Conservation (phyloP, 2,113 vertebrate genomes). For the Colistium nudipinnis region DNA sequence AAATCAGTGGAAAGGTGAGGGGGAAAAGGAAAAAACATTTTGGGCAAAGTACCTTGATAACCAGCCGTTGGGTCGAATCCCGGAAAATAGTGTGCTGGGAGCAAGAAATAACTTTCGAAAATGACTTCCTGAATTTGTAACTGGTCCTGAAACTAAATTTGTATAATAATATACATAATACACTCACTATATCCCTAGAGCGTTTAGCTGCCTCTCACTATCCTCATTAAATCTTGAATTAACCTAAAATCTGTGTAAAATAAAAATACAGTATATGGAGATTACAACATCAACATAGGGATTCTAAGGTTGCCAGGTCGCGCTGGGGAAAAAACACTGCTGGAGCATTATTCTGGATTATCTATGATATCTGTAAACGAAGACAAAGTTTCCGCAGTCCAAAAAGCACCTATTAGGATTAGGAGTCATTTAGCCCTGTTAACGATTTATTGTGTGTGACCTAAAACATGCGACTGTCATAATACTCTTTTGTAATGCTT, state of each 20-base stretch:
- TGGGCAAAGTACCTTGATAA: no score
- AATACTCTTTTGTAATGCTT: neutral
- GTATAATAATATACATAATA: no score
- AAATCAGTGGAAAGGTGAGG: conserved; percentile 13
- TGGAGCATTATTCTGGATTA: conserved; percentile 2
- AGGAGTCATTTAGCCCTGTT: neutral
- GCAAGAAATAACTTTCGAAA: neutral
- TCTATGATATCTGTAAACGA: neutral
- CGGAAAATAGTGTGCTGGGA: neutral
- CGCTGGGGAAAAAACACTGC: neutral
- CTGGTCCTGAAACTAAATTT: no score
- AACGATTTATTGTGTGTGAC: neutral
- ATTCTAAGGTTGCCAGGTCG: neutral
- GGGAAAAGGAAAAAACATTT: neutral
- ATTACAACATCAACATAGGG: no score
- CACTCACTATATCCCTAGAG: no score
- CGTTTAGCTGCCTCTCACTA: no score
- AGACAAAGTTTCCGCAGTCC: neutral
- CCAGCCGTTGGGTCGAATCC: neutral
- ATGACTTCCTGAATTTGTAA: neutral
- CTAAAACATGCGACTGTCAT: neutral
- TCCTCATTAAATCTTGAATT: no score
- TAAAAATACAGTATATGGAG: no score
- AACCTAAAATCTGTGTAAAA: no score
- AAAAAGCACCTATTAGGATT: conserved; percentile 1